Base-by-base conservation (phyloP, 2,797 vertebrate species). In the Scomberomorus guttatus region DNA sequence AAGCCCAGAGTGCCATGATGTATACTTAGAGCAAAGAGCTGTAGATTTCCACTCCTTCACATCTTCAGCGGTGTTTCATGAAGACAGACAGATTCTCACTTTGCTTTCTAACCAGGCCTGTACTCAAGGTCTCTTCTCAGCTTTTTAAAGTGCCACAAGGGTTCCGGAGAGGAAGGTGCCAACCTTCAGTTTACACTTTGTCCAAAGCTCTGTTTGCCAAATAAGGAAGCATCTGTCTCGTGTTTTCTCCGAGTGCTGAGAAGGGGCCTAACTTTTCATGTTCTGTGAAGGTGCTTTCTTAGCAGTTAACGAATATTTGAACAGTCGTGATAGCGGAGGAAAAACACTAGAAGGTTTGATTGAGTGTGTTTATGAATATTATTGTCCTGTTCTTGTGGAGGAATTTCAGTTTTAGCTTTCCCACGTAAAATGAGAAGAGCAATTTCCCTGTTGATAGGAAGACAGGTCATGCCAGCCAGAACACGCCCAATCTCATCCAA, bases 171-270 rank as follows among this genome's bases (percentile, higher is more conserved):
- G 80, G 84, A 90, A 90, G 85, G 85, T 94, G 91, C 93, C 93
- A 93, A 74, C 82, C 64, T 82, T 88, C 78, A 84, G 89, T 92
- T 93, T 89, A 89, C 89, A 79, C 76, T 82, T n/a, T 80, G 70
- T 87, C 81, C 76, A 54, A 87, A 77, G 77, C 60, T 66, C 71
- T 84, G 79, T 82, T 92, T 84, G 81, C 94, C 93, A 93, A 94
- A 95, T 94, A 94, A 94, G 93, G 94, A 94, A 92, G 80, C 84
- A 87, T 92, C 90, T 93, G 90, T 91, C 90, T 90, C 75, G 58
- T 81, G 85, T 90, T 90, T 92, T 88, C 87, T 75, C 50, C 10
- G 9, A 60, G 76, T 56, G 55, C 75, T 76, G 64, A 85, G 78
- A 82, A 74, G 54, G 32, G 77, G 29, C 60, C 52, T 66, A 56